Percentiles rank a stretch among this genome's conserved stretches.
Evolutionary conservation across 2,888 invertebrate genomes (phyloP).

Genomic region (Polymixis flavicincta): DNA sequence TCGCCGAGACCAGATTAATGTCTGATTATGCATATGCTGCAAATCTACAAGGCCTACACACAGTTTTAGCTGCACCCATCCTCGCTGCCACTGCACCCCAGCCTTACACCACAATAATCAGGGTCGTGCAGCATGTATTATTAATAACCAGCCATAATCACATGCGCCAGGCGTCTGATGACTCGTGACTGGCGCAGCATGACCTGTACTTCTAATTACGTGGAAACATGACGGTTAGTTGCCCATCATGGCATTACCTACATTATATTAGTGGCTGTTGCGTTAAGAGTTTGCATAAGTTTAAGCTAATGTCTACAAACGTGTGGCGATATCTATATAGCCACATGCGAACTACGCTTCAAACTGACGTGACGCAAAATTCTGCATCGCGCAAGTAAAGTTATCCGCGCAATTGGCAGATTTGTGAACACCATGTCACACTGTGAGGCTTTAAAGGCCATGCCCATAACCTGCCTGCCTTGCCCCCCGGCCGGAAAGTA

Average conservation of each 20-base stretch:
- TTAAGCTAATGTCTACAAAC: background rate
- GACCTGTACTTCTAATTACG: constrained; percentile 67
- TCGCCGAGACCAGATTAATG: no score
- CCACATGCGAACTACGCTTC: background rate
- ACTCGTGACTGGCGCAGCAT: constrained; percentile 65
- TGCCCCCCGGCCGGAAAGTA: no score
- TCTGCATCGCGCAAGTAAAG: background rate
- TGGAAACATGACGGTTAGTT: constrained; percentile 48
- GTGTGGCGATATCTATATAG: background rate
- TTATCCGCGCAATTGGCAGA: no score
- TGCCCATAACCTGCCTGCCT: no score
- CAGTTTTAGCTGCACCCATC: background rate
- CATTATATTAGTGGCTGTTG: background rate
- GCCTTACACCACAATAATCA: constrained; percentile 33
- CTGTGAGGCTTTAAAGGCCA: no score
- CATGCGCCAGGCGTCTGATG: constrained; percentile 66
- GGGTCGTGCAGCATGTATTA: constrained; percentile 60
- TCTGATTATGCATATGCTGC: no score
- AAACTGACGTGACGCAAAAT: background rate
- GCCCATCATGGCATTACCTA: constrained; percentile 31
- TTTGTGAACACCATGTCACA: no score
- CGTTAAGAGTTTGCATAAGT: background rate
- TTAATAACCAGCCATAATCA: constrained; percentile 60
- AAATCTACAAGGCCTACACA: no score
- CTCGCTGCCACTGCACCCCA: constrained; percentile 28